Conservation (phyloP, 92 coral and sea anemone species). For the Phymanthus crucifer region DNA sequence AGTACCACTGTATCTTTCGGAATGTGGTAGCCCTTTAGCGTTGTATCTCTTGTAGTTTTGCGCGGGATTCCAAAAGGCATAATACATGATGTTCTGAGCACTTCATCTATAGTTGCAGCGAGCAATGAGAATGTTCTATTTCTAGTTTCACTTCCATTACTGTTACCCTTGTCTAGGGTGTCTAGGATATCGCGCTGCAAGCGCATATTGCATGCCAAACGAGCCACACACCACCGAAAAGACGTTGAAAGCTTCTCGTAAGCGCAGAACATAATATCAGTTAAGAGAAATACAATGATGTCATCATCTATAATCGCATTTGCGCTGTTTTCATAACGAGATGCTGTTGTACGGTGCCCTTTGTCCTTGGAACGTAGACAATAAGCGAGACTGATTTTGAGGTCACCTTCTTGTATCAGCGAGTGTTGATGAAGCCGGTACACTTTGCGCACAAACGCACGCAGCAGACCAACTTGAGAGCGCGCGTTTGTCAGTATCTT, state of each 20-base stretch:
- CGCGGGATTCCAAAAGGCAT: slow-evolving; percentile 64
- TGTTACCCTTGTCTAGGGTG: slow-evolving; percentile 5
- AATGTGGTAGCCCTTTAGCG: slow-evolving; percentile 33
- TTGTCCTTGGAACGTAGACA: slow-evolving; percentile 8
- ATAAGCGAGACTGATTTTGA: slow-evolving; percentile 21
- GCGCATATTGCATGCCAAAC: slow-evolving; percentile 22
- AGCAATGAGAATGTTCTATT: slow-evolving; percentile 32
- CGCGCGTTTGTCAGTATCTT: background rate
- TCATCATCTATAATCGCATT: slow-evolving; percentile 8
- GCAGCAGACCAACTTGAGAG: slow-evolving; percentile 11
- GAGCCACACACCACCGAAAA: slow-evolving; percentile 39
- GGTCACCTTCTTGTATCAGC: slow-evolving; percentile 7
- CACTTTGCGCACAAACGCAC: slow-evolving; percentile 37
- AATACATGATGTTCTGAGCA: slow-evolving; percentile 42
- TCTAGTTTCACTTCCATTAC: slow-evolving; percentile 3
- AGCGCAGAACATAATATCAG: slow-evolving; percentile 32
- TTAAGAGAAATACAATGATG: slow-evolving; percentile 11
- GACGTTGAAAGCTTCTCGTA: slow-evolving; percentile 39
- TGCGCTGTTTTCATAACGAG: background rate
- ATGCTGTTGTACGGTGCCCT: background rate
- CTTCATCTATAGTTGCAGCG: slow-evolving; percentile 58
- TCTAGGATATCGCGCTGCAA: slow-evolving; percentile 39
- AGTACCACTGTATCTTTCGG: slow-evolving; percentile 63
- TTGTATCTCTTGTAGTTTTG: slow-evolving; percentile 54
- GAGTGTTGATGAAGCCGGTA: slow-evolving; percentile 31